Evolutionary conservation across 2,888 invertebrate species (phyloP), one percentile per base, ranked within the genome.

Genomic region (Lutraria lutraria): DNA sequence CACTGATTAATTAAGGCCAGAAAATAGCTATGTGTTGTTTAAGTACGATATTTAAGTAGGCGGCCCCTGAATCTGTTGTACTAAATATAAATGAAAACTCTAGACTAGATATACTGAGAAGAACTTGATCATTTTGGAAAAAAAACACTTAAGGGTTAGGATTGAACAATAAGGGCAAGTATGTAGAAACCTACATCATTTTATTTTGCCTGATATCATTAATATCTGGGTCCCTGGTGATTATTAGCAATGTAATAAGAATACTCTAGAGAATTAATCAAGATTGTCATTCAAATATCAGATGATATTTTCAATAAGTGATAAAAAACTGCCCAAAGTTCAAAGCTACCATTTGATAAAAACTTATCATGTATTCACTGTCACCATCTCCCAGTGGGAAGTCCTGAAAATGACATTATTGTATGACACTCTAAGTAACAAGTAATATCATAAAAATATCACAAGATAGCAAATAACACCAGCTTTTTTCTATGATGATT

Each of bases 221-320:
- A 43, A 43, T 25, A 4, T 68, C 63, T 25, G 3, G 63, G 10
- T 25, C 25, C 63, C 12, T n/a, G n/a, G n/a, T n/a, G n/a, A 60
- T 68, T 25, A 68, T 25, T 25, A 68, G 25, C n/a, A 21, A 0
- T 68, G 21, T 3, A 6, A 43, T 8, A 2, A 43, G 43, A 25
- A 68, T 68, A 68, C 63, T 68, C 63, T 10, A 68, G 25, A 25
- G 63, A 68, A n/a, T 68, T 68, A 56, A n/a, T 68, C 63, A 68
- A n/a, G 25, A n/a, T 25, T 10, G 25, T 4, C 25, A 25, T 68
- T 68, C 0, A 4, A 25, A 12, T 68, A 68, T 68, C 63, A 25
- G 63, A 68, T 68, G 0, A 4, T 25, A n/a, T 68, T n/a, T 68
- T 4, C n/a, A 25, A 0, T 2, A 19, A 34, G 31, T 34, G 34